Evolutionary conservation across 2,113 vertebrate genomes (phyloP).

Genomic region (Indicator indicator): DNA sequence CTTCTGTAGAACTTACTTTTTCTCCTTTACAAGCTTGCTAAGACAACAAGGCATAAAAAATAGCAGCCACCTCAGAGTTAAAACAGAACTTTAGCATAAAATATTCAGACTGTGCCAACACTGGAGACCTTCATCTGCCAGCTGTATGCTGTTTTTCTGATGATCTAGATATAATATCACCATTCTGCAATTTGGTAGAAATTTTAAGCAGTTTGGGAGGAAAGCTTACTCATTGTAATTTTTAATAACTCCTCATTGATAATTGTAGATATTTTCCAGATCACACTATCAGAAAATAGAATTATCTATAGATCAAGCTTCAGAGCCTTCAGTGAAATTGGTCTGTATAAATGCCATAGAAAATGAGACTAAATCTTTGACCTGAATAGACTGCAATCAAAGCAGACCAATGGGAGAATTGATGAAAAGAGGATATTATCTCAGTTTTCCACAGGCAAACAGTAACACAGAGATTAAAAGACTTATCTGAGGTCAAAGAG

Average conservation of each 20-base stretch:
- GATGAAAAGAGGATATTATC: slow-evolving; percentile 37
- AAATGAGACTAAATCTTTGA: slow-evolving; percentile 31
- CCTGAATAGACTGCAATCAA: slow-evolving; percentile 48
- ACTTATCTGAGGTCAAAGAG: not conserved
- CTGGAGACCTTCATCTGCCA: not conserved
- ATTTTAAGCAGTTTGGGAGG: not conserved
- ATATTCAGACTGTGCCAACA: not conserved
- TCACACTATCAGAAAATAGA: not conserved
- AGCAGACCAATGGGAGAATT: slow-evolving; percentile 19
- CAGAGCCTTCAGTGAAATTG: not conserved
- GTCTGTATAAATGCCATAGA: not conserved
- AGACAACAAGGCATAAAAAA: not conserved
- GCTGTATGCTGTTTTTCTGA: not conserved
- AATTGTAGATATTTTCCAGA: slow-evolving; percentile 30
- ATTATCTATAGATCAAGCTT: slow-evolving; percentile 6
- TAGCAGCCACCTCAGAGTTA: not conserved
- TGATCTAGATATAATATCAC: not conserved
- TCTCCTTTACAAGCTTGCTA: not conserved
- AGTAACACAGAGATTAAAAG: not conserved
- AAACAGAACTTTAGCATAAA: not conserved
- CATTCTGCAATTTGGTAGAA: not conserved
- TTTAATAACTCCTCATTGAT: not conserved
- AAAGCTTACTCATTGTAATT: not conserved
- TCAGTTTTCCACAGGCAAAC: not conserved
- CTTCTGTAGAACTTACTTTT: not conserved